A percentile compares a stretch with the other conserved stretches of the same genome.
phyloP scores from a whole-genome alignment of 1,140 invertebrate species.

The Nephila pilipes region DNA sequence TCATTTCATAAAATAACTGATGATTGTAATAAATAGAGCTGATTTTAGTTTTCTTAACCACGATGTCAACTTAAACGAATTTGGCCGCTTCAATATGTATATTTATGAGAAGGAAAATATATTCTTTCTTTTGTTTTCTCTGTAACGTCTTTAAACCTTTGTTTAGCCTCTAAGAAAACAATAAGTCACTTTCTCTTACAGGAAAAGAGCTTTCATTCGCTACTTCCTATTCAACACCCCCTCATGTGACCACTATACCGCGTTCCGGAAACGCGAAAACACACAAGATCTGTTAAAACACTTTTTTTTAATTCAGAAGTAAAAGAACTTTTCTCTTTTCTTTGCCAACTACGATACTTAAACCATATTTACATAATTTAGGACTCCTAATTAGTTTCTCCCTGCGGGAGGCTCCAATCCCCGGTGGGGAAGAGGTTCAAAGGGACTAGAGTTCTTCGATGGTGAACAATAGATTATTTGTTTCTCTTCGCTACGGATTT shows the following conservation, averaged over 20 bases:
- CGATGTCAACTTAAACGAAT: too few species aligned
- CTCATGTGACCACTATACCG: not conserved
- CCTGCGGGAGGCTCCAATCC: not conserved
- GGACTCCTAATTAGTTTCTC: conserved; percentile 3
- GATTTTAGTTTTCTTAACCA: too few species aligned
- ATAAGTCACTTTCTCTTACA: not conserved
- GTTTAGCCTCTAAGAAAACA: not conserved
- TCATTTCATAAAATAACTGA: too few species aligned
- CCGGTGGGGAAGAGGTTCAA: not conserved
- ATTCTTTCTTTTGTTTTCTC: too few species aligned
- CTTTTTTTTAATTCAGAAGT: not conserved
- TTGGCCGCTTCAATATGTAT: too few species aligned
- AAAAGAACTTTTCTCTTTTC: not conserved
- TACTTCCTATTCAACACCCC: not conserved
- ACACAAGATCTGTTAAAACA: not conserved
- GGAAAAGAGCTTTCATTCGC: not conserved
- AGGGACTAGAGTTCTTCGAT: not conserved
- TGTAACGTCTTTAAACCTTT: not conserved
- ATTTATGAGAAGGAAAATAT: too few species aligned
- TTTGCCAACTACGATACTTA: not conserved
- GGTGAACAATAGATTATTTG: not conserved
- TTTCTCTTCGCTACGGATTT: not conserved
- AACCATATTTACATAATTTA: conserved; percentile 5
- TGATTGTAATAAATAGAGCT: too few species aligned
- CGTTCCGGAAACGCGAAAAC: not conserved